A percentile compares a stretch with the other conserved stretches of the same genome.
These are phyloP conservation scores for Dicranocentrus wangi DNA, from an alignment of 2,888 invertebrate species.

Conservation along the genomic window DNA sequence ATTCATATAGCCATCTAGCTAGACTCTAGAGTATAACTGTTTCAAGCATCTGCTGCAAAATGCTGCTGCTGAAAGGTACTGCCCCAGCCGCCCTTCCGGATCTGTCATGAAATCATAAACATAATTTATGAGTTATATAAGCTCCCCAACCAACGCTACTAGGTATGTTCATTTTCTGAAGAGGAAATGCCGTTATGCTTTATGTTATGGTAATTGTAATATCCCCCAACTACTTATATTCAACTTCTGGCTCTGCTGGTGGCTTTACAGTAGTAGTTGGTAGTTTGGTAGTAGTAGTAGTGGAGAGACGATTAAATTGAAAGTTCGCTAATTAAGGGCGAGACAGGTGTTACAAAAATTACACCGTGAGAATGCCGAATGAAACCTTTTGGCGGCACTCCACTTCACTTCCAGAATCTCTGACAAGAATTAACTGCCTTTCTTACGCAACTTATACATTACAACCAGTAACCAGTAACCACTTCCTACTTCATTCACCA, in stretches of 20 bases:
- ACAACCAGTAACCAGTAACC: no score
- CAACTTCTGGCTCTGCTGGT: not conserved
- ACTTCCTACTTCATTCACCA: no score
- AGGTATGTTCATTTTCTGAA: no score
- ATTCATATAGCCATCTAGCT: not conserved
- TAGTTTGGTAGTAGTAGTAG: no score
- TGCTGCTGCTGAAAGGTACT: constrained; percentile 33
- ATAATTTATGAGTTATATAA: constrained; percentile 49
- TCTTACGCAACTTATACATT: no score
- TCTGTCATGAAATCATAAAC: constrained; percentile 56
- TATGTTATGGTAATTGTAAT: no score
- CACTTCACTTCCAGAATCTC: no score
- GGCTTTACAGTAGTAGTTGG: no score
- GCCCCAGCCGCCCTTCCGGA: constrained; percentile 45
- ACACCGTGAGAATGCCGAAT: no score
- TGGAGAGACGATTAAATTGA: constrained; percentile 26
- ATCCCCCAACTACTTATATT: not conserved
- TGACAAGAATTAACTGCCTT: no score
- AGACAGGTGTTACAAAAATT: constrained; percentile 38
- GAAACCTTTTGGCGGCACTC: no score
- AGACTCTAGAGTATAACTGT: constrained; percentile 25
- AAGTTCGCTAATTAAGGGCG: constrained; percentile 42
- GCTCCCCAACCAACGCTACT: not conserved
- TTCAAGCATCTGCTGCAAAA: constrained; percentile 22
- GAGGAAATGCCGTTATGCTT: no score